Conservation (phyloP, 2,888 invertebrate genomes). For the Xiphydria camelus region DNA sequence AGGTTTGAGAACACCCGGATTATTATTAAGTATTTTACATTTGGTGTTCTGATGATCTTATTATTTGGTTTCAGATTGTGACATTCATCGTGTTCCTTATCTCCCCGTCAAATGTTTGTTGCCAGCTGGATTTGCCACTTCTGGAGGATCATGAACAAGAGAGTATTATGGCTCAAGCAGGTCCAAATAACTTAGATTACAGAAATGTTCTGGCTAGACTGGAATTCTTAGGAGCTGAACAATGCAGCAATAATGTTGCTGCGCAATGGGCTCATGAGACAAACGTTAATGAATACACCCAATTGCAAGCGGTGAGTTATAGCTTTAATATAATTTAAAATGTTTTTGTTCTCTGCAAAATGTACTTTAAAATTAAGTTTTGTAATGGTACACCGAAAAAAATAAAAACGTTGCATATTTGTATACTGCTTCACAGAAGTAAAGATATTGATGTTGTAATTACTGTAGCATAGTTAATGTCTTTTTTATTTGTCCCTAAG, state of each 20-base stretch:
- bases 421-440: too few relatives aligned
- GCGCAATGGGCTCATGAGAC: constrained; percentile 91
- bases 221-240: constrained; percentile 76
- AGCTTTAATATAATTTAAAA: background rate
- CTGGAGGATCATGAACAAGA: constrained; percentile 36
- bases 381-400: too few relatives aligned
- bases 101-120: constrained; percentile 24
- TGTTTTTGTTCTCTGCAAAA: too few relatives aligned
- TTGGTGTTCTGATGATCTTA: too few relatives aligned
- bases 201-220: constrained; percentile 64
- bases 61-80: constrained; percentile 33
- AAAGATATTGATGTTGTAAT: too few relatives aligned
- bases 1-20: too few relatives aligned
- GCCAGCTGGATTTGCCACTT: constrained; percentile 49
- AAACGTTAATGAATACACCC: constrained; percentile 80
- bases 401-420: too few relatives aligned
- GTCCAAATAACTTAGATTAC: constrained; percentile 33
- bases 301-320: constrained; percentile 79
- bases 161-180: constrained; percentile 17
- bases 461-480: too few relatives aligned
- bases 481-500: too few relatives aligned
- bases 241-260: constrained; percentile 83
- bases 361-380: too few relatives aligned
- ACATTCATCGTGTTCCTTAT: constrained; percentile 25
- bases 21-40: too few relatives aligned